These are phyloP conservation scores for Druceiella hillmani DNA, from an alignment of 2,888 invertebrate species.

Conservation along the genomic window DNA sequence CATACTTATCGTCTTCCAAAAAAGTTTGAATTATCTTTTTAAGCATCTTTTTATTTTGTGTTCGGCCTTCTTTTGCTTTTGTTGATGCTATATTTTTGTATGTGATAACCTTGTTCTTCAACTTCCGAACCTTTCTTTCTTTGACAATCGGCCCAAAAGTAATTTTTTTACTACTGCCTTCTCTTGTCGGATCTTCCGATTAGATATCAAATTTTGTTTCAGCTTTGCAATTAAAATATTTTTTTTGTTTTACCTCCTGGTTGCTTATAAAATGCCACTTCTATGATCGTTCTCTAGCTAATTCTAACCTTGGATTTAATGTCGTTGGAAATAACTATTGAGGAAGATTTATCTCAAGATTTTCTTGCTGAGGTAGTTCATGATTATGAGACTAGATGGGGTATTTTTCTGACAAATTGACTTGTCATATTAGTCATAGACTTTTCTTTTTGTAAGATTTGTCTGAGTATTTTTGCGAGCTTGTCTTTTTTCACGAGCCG, in stretches of 20 bases:
- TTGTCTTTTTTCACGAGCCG: too few species aligned
- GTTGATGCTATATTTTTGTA: conserved; percentile 10
- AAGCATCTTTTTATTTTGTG: too few species aligned
- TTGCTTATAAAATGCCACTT: conserved; percentile 3
- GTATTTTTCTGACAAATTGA: conserved; percentile 4
- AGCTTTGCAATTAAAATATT: conserved; percentile 1
- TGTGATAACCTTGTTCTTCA: too few species aligned
- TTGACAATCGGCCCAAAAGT: conserved; percentile 7
- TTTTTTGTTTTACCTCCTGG: conserved; percentile 4
- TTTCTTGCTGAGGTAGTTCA: too few species aligned
- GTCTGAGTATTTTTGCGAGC: conserved; percentile 6
- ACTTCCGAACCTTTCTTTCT: too few species aligned
- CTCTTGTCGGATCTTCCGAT: conserved; percentile 11
- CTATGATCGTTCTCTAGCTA: too few species aligned
- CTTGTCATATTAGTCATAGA: conserved; percentile 1
- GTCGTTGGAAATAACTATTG: too few species aligned
- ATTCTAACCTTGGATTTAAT: too few species aligned
- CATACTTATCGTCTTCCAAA: too few species aligned
- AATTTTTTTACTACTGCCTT: conserved; percentile 10
- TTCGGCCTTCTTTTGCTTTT: conserved; percentile 5
- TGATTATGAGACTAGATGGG: background rate
- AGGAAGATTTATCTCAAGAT: too few species aligned
- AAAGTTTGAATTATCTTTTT: background rate
- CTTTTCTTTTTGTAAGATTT: conserved; percentile 5
- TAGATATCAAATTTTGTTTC: conserved; percentile 7